phyloP scores from a whole-genome alignment of 2,113 vertebrate genomes.

The Uropsilus gracilis region DNA sequence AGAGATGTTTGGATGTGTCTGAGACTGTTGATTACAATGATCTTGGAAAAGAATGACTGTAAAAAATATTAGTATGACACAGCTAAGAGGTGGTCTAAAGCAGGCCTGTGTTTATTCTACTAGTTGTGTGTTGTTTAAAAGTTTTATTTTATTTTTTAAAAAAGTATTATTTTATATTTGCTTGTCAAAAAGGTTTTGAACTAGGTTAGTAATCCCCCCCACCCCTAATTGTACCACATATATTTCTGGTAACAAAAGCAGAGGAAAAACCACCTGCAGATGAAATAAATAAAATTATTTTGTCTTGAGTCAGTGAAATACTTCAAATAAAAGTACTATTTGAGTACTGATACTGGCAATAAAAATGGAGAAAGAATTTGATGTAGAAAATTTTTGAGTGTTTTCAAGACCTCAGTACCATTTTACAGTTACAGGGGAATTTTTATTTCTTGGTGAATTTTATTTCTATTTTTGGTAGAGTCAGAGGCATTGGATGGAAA shows the following conservation, averaged over 20 bases:
- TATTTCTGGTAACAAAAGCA: not conserved
- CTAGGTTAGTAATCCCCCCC: not conserved
- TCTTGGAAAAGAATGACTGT: slow-evolving; percentile 7
- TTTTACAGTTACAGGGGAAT: not conserved
- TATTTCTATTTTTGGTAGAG: not conserved
- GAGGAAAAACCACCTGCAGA: not conserved
- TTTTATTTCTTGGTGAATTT: not conserved
- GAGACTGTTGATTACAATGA: slow-evolving; percentile 43
- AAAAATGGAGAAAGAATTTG: not conserved
- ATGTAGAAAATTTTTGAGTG: not conserved
- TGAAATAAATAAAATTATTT: not conserved
- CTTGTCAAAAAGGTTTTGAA: not conserved
- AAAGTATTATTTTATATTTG: not conserved
- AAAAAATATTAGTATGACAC: not conserved
- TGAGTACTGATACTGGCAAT: not conserved
- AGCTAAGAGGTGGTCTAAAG: not conserved
- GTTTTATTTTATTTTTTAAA: slow-evolving; percentile 1
- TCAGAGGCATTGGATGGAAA: not conserved
- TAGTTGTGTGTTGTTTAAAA: not conserved
- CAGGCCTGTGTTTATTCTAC: not conserved
- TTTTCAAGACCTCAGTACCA: not conserved
- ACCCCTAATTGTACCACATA: not conserved
- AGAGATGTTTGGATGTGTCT: slow-evolving; percentile 38
- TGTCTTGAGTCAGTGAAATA: not conserved
- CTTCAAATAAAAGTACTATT: slow-evolving; percentile 21